Evolutionary conservation across 2,797 vertebrate genomes (phyloP), one percentile per base, ranked within the genome.

Genomic region (Hoplostethus atlanticus): DNA sequence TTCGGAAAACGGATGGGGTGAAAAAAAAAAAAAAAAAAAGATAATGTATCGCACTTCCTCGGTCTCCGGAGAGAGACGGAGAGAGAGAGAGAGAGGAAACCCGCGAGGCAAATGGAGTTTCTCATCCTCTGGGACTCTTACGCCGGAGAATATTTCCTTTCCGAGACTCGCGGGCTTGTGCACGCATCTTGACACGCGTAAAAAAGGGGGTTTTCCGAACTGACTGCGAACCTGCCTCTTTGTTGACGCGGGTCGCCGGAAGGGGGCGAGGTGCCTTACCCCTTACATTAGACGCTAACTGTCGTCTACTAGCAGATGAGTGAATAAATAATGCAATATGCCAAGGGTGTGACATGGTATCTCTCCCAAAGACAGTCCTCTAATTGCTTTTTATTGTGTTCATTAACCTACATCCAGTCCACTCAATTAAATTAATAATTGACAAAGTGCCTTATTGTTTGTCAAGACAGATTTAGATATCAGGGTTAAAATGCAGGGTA

Each of bases 381-480:
- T 77, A 76, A 68, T 82, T 68, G 79, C 68, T 66, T 62, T 47
- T 42, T 71, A 64, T 75, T 77, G 56, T 73, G 83, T 72, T 91
- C 81, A 87, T 90, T 81, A 87, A 83, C 74, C 78, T 81, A 72
- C 63, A 84, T 87, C 66, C 52, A 73, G 73, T 78, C 76, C 71
- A 30, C 55, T 47, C 31, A 11, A 25, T 30, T 69, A 82, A 82
- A 87, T 84, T 68, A 84, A 86, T 85, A 73, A 87, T 77, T 81
- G 59, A 68, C 73, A 15, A 74, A 78, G 91, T 91, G 92, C 91
- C 89, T 92, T 82, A 76, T 64, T 82, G 77, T 76, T 72, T 74
- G 64, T 56, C 69, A 42, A 77, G 80, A 80, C 78, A 84, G 57
- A 31, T 52, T 86, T 77, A 78, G 42, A 79, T 79, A 60, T 68